Base-by-base conservation (phyloP, 2,113 vertebrate species). In the Lycaon pictus region DNA sequence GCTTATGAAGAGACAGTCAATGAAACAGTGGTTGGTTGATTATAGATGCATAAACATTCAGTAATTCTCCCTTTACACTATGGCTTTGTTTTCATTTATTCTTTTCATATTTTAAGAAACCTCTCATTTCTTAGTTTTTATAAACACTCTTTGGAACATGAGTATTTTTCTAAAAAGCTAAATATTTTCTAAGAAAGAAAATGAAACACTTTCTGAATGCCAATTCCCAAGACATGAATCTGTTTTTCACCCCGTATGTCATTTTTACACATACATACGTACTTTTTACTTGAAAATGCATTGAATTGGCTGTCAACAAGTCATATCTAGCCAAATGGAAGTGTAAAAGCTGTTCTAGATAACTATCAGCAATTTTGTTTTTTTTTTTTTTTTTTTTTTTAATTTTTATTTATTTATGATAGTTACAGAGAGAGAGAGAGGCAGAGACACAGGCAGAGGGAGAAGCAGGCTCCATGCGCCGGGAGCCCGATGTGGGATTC, bases 51-150 rank as follows among this genome's bases (percentile, higher is more conserved):
- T 35, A 69, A 16, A 11, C 15, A 72, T 58, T 53, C n/a, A 87
- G 20, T 32, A n/a, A 51, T 74, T 90, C 2, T 83, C 86, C 58
- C n/a, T 88, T 72, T 80, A 22, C 35, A 37, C 15, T 95, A 8
- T 37, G 4, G 15, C 4, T 79, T 88, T 84, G 35, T 80, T 95
- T 86, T 83, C 22, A 58, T 51, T 88, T 48, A 35, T n/a, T 43
- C 79, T 85, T 92, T 83, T 96, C 16, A 20, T 65, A 72, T 77
- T 67, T 96, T 48, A 19, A 88, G 89, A 63, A 83, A 16, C 16
- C 9, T 7, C 19, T 48, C 7, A 55, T 79, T 65, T 43, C 25
- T 56, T 72, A 67, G 12, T 25, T 90, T 93, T 56, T 79, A 94
- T 60, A 92, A 53, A 55, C 13, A 74, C 11, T 83, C 12, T 53